Conservation (phyloP, 2,888 invertebrate species). For the Leucania comma region DNA sequence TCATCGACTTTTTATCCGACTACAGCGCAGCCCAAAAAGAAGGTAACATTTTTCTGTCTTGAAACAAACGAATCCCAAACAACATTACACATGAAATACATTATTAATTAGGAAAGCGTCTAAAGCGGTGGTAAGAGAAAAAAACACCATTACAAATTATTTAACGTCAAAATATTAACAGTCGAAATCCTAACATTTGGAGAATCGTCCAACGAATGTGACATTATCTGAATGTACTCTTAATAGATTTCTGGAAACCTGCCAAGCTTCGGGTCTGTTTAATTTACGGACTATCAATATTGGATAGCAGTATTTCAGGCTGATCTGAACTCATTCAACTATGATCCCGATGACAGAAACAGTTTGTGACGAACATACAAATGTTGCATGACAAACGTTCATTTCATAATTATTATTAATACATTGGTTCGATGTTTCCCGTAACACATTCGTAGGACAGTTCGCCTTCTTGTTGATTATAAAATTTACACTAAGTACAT, state of each 20-base stretch:
- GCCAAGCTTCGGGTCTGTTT: background rate
- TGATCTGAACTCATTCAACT: background rate
- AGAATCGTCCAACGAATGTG: constrained; percentile 44
- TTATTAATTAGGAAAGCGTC: constrained; percentile 75
- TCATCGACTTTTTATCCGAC: background rate
- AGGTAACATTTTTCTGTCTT: background rate
- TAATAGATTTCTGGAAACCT: background rate
- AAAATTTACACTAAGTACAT: constrained; percentile 72
- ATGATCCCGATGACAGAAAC: background rate
- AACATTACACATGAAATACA: constrained; percentile 63
- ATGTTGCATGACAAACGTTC: background rate
- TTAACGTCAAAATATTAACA: constrained; percentile 74
- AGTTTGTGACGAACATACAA: background rate
- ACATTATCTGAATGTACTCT: background rate
- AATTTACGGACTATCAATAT: background rate
- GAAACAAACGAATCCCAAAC: constrained; percentile 54
- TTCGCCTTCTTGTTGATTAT: constrained; percentile 52
- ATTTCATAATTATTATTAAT: background rate
- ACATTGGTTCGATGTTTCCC: background rate
- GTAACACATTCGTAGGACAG: constrained; percentile 40
- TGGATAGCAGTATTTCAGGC: background rate
- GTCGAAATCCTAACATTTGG: constrained; percentile 60
- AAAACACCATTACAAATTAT: constrained; percentile 76
- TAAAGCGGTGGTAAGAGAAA: constrained; percentile 75
- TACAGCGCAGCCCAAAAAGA: background rate